A percentile compares a stretch with the other conserved stretches of the same genome.
These are phyloP conservation scores for Coturnix japonica DNA, from an alignment of 2,113 vertebrate genomes.

Conservation along the genomic window DNA sequence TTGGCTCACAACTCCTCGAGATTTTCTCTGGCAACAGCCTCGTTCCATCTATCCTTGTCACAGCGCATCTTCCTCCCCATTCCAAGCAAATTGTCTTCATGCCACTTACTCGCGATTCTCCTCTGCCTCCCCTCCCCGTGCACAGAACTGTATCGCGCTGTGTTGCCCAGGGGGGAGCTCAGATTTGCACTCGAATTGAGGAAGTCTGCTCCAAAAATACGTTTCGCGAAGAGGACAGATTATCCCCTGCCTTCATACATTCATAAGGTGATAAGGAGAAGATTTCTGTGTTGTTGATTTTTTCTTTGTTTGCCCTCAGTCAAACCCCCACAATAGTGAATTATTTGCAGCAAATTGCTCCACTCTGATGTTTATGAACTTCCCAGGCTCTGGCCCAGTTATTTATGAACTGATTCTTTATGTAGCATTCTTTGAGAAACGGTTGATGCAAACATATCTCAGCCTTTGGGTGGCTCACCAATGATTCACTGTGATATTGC, in stretches of 20 bases:
- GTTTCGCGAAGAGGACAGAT: not conserved
- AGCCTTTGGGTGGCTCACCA: not conserved
- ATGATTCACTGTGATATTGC: not conserved
- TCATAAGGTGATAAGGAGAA: not conserved
- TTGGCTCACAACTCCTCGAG: constrained; percentile 33
- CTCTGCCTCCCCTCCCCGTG: not conserved
- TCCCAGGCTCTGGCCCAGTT: rapidly evolving
- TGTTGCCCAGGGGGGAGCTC: not conserved
- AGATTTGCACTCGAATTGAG: not conserved
- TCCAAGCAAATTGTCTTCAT: constrained; percentile 29
- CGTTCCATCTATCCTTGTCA: constrained; percentile 63
- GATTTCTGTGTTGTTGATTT: not conserved
- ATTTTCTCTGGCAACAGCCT: constrained; percentile 45
- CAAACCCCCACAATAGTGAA: not conserved
- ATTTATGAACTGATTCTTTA: constrained; percentile 9
- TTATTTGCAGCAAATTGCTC: constrained; percentile 10
- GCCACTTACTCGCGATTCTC: not conserved
- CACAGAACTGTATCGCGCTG: not conserved
- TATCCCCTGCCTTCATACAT: not conserved
- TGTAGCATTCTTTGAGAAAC: not conserved
- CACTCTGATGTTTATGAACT: constrained; percentile 15
- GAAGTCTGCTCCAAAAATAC: not conserved
- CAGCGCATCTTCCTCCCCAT: constrained; percentile 36
- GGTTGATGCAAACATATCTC: not conserved
- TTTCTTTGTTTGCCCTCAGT: not conserved